Percentiles rank a stretch among this genome's conserved stretches.
These are phyloP conservation scores for Anas platyrhynchos DNA, from an alignment of 2,113 vertebrate species.

Conservation along the genomic window DNA sequence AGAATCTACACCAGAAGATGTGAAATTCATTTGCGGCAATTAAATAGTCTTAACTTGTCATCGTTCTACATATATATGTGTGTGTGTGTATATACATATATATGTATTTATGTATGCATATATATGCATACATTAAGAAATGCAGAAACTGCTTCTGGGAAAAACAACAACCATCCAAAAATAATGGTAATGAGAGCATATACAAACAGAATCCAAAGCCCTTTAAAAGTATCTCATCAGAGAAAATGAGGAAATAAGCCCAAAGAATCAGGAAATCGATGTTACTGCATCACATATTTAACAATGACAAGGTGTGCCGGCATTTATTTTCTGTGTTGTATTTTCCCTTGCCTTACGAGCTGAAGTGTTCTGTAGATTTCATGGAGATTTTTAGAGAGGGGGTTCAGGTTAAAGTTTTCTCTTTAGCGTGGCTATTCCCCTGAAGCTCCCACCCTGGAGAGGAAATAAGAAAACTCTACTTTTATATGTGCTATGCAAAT, in stretches of 20 bases:
- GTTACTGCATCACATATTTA: slow-evolving; percentile 36
- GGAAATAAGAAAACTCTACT: slow-evolving; percentile 71
- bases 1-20: slow-evolving; percentile 89
- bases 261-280: slow-evolving; percentile 52
- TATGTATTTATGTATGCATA: background rate
- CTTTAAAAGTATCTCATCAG: slow-evolving; percentile 71
- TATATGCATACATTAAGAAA: background rate
- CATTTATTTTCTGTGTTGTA: slow-evolving; percentile 64
- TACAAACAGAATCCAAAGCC: slow-evolving; percentile 65
- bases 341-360: slow-evolving; percentile 75
- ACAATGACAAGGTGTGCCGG: slow-evolving; percentile 59
- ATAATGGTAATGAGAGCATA: slow-evolving; percentile 75
- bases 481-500: slow-evolving; percentile 86
- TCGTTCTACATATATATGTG: background rate
- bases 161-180: slow-evolving; percentile 75
- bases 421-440: slow-evolving; percentile 59
- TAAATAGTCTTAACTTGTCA: slow-evolving; percentile 72
- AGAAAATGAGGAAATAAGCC: slow-evolving; percentile 65
- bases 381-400: slow-evolving; percentile 52
- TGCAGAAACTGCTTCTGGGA: slow-evolving; percentile 64
- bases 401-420: slow-evolving; percentile 49
- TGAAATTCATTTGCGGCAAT: slow-evolving; percentile 74
- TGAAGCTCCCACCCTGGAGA: slow-evolving; percentile 38
- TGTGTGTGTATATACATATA: background rate
- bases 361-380: slow-evolving; percentile 72